Evolutionary conservation across 2,113 vertebrate genomes (phyloP), one percentile per base, ranked within the genome.

Genomic region (Microtus pennsylvanicus): DNA sequence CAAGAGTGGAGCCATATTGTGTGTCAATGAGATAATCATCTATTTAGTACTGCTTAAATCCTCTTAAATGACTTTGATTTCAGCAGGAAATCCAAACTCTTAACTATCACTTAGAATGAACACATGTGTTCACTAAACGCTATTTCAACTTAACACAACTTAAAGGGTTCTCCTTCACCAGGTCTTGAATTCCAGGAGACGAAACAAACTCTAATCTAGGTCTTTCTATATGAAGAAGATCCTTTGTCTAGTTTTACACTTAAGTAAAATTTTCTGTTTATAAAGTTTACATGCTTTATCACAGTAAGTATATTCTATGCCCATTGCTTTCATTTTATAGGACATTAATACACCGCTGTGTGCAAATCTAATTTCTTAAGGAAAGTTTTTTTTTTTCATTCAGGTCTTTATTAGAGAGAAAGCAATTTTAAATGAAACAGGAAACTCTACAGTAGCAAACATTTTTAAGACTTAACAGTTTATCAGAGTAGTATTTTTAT

Each of bases 111-210:
- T 96, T 76, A 67, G 7, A 87, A 77, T 52, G 52, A 52, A 52
- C 52, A 52, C 52, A 16, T 16, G 52, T 52, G 52, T 52, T 52
- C 52, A 52, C 55, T 87, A 91, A 94, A 87, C 93, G 69, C 52
- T 77, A 50, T 92, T 88, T 92, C 69, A 67, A 91, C 69, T 72
- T 94, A 80, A 90, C 42, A 67, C 19, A 95, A 85, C 80, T 96
- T 65, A 93, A 87, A 30, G 19, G 1, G 21, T 42, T n/a, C 55
- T 75, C 38, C 61, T 55, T 92, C 26, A 87, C 80, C 12, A 94
- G 14, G 24, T 87, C 70, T 91, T 85, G 3, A 52, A 69, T 80
- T 81, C 45, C 17, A 94, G 17, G 87, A 89, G 89, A 50, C 45
- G 81, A 92, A 90, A 55, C 0, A 80, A 33, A 70, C 14, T 65